These are phyloP conservation scores for Epinephelus moara DNA, from an alignment of 2,113 vertebrate genomes.

Conservation along the genomic window DNA sequence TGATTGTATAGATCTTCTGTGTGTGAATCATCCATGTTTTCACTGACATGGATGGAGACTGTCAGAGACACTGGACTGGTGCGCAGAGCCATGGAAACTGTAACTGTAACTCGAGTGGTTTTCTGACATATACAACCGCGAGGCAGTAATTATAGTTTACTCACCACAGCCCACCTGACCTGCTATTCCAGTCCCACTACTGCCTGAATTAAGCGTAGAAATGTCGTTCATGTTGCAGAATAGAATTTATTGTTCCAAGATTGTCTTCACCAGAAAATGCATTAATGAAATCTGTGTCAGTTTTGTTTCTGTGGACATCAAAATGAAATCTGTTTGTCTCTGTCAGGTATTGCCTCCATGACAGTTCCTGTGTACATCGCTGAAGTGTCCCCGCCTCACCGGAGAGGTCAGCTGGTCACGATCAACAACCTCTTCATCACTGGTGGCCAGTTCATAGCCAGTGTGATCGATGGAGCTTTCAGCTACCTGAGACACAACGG, in stretches of 20 bases:
- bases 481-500: conserved; percentile 91
- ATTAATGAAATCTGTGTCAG: background rate
- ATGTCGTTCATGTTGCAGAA: background rate
- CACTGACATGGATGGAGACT: no score
- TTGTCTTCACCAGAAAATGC: background rate
- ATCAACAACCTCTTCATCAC: conserved; percentile 97
- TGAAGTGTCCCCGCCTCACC: conserved; percentile 92
- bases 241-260: background rate
- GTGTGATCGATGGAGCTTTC: conserved; percentile 93
- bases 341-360: conserved; percentile 94
- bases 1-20: no score
- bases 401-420: conserved; percentile 95
- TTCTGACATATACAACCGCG: no score
- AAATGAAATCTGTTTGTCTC: background rate
- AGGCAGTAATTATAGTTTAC: no score
- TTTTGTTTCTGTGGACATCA: background rate
- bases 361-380: conserved; percentile 98
- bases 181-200: background rate
- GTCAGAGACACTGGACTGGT: no score
- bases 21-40: no score
- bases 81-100: no score
- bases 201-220: background rate
- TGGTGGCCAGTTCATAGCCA: conserved; percentile 97
- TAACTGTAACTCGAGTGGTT: no score
- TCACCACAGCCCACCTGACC: background rate